phyloP scores from a whole-genome alignment of 2,888 invertebrate genomes.

The Xylophagus ater region DNA sequence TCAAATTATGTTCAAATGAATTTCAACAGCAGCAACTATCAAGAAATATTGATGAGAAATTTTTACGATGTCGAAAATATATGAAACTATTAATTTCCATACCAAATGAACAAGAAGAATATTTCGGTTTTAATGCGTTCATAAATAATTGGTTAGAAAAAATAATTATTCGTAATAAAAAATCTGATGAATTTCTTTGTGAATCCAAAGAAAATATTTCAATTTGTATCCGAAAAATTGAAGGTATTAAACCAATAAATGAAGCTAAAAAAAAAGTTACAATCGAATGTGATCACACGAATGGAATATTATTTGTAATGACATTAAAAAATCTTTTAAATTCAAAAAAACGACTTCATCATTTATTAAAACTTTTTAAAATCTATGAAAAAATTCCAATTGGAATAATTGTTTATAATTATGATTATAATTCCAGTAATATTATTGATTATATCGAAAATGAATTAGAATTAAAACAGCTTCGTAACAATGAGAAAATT shows the following conservation, averaged over 20 bases:
- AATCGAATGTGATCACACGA: constrained; percentile 25
- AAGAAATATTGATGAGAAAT: too few relatives aligned
- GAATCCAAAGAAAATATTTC: constrained; percentile 25
- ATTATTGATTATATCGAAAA: constrained; percentile 14
- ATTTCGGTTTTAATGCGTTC: constrained; percentile 27
- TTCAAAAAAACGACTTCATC: constrained; percentile 25
- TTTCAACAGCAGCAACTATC: too few relatives aligned
- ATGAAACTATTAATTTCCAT: constrained; percentile 30
- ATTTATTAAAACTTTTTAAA: constrained; percentile 23
- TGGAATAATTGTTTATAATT: constrained; percentile 27
- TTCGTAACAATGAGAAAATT: constrained; percentile 38
- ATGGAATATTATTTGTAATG: constrained; percentile 30
- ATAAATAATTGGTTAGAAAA: constrained; percentile 26
- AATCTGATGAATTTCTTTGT: constrained; percentile 22
- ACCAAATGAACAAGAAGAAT: constrained; percentile 25
- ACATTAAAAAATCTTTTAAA: constrained; percentile 19
- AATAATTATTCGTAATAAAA: constrained; percentile 6
- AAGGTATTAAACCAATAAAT: constrained; percentile 26
- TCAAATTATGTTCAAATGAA: constrained; percentile 5
- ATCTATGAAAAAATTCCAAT: constrained; percentile 25
- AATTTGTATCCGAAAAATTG: constrained; percentile 32
- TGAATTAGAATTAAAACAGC: constrained; percentile 21
- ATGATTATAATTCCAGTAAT: constrained; percentile 22
- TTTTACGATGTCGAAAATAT: constrained; percentile 24
- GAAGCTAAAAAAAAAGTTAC: constrained; percentile 23